Percentiles rank a stretch among this genome's conserved stretches.
Conservation (phyloP, 2,797 vertebrate genomes). For the Channa striata region DNA sequence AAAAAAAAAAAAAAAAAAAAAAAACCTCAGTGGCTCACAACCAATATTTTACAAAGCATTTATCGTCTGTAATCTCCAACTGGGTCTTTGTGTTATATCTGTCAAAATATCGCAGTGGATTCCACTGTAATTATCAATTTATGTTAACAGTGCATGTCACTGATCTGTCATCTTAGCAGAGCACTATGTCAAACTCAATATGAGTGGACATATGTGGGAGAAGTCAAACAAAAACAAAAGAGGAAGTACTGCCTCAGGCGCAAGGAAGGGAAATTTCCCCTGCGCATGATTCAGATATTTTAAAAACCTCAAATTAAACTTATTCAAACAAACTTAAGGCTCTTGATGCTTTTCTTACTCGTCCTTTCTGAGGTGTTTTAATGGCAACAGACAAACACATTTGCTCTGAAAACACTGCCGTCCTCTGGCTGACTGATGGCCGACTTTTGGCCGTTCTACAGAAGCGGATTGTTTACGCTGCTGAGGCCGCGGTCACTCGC, state of each 20-base stretch:
- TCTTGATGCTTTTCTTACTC: constrained; percentile 8
- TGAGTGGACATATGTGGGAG: background rate
- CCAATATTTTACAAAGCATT: constrained; percentile 14
- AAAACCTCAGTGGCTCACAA: background rate
- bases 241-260: constrained; percentile 50
- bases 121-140: background rate
- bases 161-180: background rate
- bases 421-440: constrained; percentile 9
- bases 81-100: background rate
- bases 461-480: constrained; percentile 69
- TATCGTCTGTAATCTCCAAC: background rate
- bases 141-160: background rate
- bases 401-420: constrained; percentile 2
- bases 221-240: constrained; percentile 31
- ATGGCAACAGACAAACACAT: background rate
- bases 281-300: background rate
- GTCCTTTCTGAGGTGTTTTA: background rate
- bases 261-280: constrained; percentile 40
- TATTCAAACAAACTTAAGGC: background rate
- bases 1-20: background rate
- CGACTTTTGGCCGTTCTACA: constrained; percentile 51
- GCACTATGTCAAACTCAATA: constrained; percentile 1
- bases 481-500: constrained; percentile 58
- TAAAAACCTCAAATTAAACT: no score
- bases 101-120: background rate